Base-by-base conservation (phyloP, 2,113 vertebrate genomes). In the Puffinus mauretanicus region DNA sequence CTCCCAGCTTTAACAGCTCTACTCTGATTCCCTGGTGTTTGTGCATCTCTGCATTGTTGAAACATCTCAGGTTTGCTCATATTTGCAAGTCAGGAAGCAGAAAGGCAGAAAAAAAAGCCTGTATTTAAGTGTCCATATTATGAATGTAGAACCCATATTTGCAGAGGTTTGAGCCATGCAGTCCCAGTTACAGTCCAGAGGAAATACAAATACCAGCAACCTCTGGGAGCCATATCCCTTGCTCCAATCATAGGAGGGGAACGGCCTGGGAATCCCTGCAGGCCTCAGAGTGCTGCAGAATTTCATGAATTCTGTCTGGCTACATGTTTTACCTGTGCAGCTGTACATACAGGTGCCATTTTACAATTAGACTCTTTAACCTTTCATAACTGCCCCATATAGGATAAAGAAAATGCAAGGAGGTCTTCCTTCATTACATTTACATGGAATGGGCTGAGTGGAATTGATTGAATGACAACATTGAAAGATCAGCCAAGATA, bases 171-270 rank as follows among this genome's bases (percentile, higher is more conserved):
- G 62, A 72, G 40, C 46, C 11, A 26, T 57, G 25, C 65, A 60
- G 4, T n/a, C 42, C 8, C 25, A 36, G 32, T 57, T 67, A 32
- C 22, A 54, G 40, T 71, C 24, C 36, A 44, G 32, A 86, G 57
- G 42, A 88, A 79, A 47, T 19, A 38, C 11, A 27, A 70, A 22
- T 24, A 58, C 13, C 29, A 79, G 17, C 8, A 73, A 3, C 60
- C 38, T 70, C 38, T 77, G 19, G 34, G 60, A 61, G 30, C 19
- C 3, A 0, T 26, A 3, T 30, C 18, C 67, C 46, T 71, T 38
- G 13, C 30, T 73, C 25, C 57, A 38, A 0, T 73, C 2, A 0
- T 32, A 24, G 6, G 42, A 64, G 27, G 9, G 13, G 7, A 65
- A 27, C 38, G n/a, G 18, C 15, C 17, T 52, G 44, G 60, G 44